These are phyloP conservation scores for Dendrolimus kikuchii DNA, from an alignment of 1,140 invertebrate genomes.

Conservation along the genomic window DNA sequence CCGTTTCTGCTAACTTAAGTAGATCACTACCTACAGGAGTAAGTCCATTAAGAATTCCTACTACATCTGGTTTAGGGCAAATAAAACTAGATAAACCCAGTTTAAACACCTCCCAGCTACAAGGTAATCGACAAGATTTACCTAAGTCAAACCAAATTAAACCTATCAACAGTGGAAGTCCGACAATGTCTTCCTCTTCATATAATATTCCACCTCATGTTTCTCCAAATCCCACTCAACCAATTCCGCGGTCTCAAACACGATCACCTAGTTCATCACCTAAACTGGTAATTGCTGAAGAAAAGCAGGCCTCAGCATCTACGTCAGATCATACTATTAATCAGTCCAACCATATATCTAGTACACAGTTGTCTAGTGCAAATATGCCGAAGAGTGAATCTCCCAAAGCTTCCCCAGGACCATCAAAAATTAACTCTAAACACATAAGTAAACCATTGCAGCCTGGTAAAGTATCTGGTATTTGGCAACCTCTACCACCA, in stretches of 20 bases:
- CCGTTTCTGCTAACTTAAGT: slow-evolving; percentile 40
- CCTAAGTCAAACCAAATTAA: slow-evolving; percentile 36
- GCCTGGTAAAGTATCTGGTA: slow-evolving; percentile 38
- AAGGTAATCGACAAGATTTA: slow-evolving; percentile 29
- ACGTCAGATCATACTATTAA: slow-evolving; percentile 40
- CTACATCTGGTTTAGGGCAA: slow-evolving; percentile 37
- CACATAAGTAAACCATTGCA: slow-evolving; percentile 37
- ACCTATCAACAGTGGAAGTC: slow-evolving; percentile 23
- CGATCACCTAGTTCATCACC: slow-evolving; percentile 70
- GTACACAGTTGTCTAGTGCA: slow-evolving; percentile 44
- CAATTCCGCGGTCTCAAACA: slow-evolving; percentile 58
- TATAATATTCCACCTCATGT: slow-evolving; percentile 35
- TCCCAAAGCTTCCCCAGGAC: slow-evolving; percentile 36
- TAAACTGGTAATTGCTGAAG: slow-evolving; percentile 69
- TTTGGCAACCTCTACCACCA: slow-evolving; percentile 42
- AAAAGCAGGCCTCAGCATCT: slow-evolving; percentile 47
- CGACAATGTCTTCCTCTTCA: slow-evolving; percentile 29
- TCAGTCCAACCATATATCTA: slow-evolving; percentile 60
- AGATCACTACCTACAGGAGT: slow-evolving; percentile 31
- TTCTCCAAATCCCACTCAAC: slow-evolving; percentile 35
- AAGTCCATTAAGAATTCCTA: slow-evolving; percentile 44
- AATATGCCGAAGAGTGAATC: slow-evolving; percentile 41
- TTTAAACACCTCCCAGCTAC: slow-evolving; percentile 11
- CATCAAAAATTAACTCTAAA: slow-evolving; percentile 49
- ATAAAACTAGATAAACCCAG: slow-evolving; percentile 47